Percentiles rank a stretch among this genome's conserved stretches.
These are phyloP conservation scores for Andrena dorsata DNA, from an alignment of 2,888 invertebrate species.

Conservation along the genomic window DNA sequence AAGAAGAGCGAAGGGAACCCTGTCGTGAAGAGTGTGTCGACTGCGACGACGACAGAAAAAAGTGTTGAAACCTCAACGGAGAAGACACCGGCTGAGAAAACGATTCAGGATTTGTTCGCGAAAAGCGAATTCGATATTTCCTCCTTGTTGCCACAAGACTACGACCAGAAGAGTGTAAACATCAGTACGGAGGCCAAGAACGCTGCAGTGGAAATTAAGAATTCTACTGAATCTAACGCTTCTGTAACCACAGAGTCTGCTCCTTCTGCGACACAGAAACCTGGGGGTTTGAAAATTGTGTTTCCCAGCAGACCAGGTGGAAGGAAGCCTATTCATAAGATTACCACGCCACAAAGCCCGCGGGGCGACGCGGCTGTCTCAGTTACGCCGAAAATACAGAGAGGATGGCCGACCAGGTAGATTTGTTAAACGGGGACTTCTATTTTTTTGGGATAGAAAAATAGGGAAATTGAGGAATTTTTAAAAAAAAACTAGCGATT, in stretches of 20 bases:
- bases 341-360: slow-evolving; percentile 86
- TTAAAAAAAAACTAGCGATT: too few species aligned
- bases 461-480: too few species aligned
- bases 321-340: slow-evolving; percentile 87
- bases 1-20: slow-evolving; percentile 71
- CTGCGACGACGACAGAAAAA: slow-evolving; percentile 68
- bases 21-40: not conserved
- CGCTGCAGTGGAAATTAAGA: not conserved
- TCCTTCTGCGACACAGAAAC: slow-evolving; percentile 81
- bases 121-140: slow-evolving; percentile 83
- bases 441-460: too few species aligned
- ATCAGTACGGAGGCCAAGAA: slow-evolving; percentile 19
- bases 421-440: not conserved
- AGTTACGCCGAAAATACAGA: slow-evolving; percentile 90
- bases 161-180: slow-evolving; percentile 84
- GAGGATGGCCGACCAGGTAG: slow-evolving; percentile 93
- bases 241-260: slow-evolving; percentile 84
- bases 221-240: slow-evolving; percentile 68
- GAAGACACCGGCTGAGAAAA: slow-evolving; percentile 66
- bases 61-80: slow-evolving; percentile 53
- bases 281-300: slow-evolving; percentile 88
- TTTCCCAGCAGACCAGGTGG: slow-evolving; percentile 92
- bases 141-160: slow-evolving; percentile 87
- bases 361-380: slow-evolving; percentile 85
- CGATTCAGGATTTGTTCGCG: slow-evolving; percentile 80